These are phyloP conservation scores for Abrostola triplasia DNA, from an alignment of 2,888 invertebrate genomes.

Conservation along the genomic window DNA sequence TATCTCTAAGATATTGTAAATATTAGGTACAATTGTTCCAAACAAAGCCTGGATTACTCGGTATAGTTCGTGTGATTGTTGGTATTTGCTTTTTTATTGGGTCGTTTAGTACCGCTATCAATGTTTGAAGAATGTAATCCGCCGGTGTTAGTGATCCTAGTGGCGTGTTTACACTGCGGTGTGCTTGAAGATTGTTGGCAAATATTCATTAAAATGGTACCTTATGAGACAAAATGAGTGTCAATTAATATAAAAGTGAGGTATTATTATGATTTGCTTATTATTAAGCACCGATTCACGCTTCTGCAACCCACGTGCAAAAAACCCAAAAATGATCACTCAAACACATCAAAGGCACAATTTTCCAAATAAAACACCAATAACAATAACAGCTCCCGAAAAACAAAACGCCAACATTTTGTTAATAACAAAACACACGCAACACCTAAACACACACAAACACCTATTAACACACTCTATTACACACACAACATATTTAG, in stretches of 20 bases:
- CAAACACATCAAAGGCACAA: slow-evolving; percentile 52
- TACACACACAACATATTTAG: slow-evolving; percentile 77
- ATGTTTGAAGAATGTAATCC: slow-evolving; percentile 57
- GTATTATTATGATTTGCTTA: not conserved
- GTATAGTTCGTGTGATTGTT: slow-evolving; percentile 61
- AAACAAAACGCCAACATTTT: slow-evolving; percentile 65
- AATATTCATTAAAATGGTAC: too few relatives aligned
- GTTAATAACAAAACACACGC: slow-evolving; percentile 68
- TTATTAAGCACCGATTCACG: too few relatives aligned
- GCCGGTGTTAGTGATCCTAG: slow-evolving; percentile 28
- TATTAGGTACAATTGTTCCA: slow-evolving; percentile 72
- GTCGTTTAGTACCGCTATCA: slow-evolving; percentile 65
- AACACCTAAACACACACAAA: slow-evolving; percentile 68
- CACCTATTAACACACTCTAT: slow-evolving; percentile 76
- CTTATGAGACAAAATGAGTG: slow-evolving; percentile 4
- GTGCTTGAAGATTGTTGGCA: slow-evolving; percentile 18
- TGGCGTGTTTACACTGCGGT: slow-evolving; percentile 30
- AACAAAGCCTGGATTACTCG: slow-evolving; percentile 67
- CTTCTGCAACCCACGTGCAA: slow-evolving; percentile 11
- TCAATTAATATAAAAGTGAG: not conserved
- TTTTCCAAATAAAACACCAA: slow-evolving; percentile 54
- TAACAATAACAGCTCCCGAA: slow-evolving; percentile 62
- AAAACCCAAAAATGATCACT: slow-evolving; percentile 39
- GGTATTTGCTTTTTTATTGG: slow-evolving; percentile 78
- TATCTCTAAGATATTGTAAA: slow-evolving; percentile 75